Evolutionary conservation across 2,113 vertebrate genomes (phyloP).

Genomic region (Puma concolor): DNA sequence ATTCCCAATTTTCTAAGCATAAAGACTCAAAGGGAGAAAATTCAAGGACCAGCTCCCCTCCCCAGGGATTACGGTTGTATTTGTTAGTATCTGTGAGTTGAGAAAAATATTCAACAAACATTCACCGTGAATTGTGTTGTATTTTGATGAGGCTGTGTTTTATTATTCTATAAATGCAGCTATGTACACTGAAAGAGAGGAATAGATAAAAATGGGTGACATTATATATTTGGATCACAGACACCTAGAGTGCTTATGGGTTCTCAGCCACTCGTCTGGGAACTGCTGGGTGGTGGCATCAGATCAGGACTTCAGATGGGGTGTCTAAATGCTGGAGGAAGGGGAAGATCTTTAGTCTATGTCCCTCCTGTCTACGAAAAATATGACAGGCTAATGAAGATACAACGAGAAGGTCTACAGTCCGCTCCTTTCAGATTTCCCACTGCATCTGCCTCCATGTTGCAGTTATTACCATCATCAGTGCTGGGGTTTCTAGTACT

Average conservation of each 20-base stretch:
- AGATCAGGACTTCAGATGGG: background rate
- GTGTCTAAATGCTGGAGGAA: background rate
- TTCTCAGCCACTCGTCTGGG: background rate
- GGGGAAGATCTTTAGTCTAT: background rate
- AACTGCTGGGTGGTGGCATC: background rate
- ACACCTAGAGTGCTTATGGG: background rate
- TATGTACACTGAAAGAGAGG: background rate
- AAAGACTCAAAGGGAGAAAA: background rate
- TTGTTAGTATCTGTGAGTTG: background rate
- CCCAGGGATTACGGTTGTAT: background rate
- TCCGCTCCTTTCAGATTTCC: background rate
- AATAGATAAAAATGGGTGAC: background rate
- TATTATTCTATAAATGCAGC: background rate
- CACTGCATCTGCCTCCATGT: background rate
- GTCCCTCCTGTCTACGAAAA: background rate
- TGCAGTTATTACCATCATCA: background rate
- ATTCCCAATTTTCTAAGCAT: background rate
- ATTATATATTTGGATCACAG: background rate
- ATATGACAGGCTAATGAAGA: background rate
- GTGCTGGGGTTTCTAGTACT: background rate
- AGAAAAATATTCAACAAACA: slow-evolving; percentile 29
- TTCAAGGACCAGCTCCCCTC: background rate
- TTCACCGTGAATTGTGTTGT: background rate
- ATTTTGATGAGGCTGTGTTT: background rate
- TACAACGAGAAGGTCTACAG: background rate